Base-by-base conservation (phyloP, 2,113 vertebrate genomes). In the Halcyon malimbica region DNA sequence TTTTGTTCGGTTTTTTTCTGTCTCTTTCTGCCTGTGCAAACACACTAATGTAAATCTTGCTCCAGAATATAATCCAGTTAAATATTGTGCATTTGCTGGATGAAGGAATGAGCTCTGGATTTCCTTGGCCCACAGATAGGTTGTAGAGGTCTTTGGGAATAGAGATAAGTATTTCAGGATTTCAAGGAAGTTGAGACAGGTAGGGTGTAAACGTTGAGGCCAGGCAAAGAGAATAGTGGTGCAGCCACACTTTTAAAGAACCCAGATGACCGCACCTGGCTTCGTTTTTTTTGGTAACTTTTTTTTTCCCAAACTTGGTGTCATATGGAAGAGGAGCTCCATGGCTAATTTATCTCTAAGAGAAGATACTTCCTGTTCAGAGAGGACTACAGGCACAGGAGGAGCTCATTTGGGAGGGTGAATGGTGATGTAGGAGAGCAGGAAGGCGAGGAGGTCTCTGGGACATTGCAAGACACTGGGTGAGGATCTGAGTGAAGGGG, bases 111-210 rank as follows among this genome's bases (percentile, higher is more conserved):
- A 44, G 5, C 53, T 81, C 17, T 21, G 16, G 3, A 26, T 89
- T 86, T 1, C 1, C 4, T 25, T 93, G 41, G 24, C 4, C 15
- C 54, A 25, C 1, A 1, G 46, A n/a, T 26, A 35, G 31, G 48
- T 20, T 63, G 7, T 39, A 41, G 26, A 8, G 24, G 16, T 80
- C 29, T 48, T 57, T 65, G 26, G 41, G 26, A 62, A 20, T 1
- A 74, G 29, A 53, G 20, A 9, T 53, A 5, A 0, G 0, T 81
- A 13, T 86, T 83, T 83, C n/a, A 70, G 41, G 20, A 14, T 39
- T 65, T 41, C 20, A 39, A 18, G 73, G 67, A 69, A 29, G 9
- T 21, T 53, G 10, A 56, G 26, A 35, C 23, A 24, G 16, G 37
- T 88, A 53, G 39, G 10, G 13, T 78, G 24, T 75, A 64, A 68